Evolutionary conservation across 2,113 vertebrate species (phyloP).

Genomic region (Silurus meridionalis): DNA sequence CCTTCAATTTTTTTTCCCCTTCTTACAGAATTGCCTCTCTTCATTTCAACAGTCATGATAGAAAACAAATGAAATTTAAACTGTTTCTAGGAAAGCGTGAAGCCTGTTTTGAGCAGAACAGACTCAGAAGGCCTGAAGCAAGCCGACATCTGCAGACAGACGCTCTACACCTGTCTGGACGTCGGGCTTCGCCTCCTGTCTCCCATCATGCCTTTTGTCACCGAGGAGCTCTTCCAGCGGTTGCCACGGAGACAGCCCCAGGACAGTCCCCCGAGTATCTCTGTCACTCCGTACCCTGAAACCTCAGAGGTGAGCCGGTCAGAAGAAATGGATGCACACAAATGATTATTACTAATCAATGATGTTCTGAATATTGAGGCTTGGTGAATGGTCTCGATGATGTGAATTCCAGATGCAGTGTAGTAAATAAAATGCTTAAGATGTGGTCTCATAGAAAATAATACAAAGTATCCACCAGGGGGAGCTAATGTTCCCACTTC

Average conservation of each 20-base stretch:
- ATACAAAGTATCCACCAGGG: too few relatives aligned
- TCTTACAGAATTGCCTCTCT: background rate
- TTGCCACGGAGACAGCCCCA: conserved; percentile 73
- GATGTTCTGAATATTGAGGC: too few relatives aligned
- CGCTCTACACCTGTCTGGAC: conserved; percentile 86
- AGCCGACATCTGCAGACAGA: conserved; percentile 75
- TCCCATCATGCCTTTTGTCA: conserved; percentile 88
- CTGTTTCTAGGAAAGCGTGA: conserved; percentile 81
- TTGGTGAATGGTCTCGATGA: too few relatives aligned
- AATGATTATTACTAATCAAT: too few relatives aligned
- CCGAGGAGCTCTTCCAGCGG: conserved; percentile 86
- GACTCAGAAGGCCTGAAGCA: conserved; percentile 60
- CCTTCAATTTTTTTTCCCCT: background rate
- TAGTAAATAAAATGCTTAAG: too few relatives aligned
- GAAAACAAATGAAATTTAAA: too few relatives aligned
- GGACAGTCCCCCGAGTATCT: conserved; percentile 76
- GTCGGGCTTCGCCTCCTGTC: conserved; percentile 81
- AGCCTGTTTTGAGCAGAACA: conserved; percentile 77
- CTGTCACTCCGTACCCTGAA: conserved; percentile 79
- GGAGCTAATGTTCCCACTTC: too few relatives aligned
- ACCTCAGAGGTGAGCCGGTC: conserved; percentile 70
- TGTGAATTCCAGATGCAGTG: too few relatives aligned
- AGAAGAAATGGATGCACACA: background rate
- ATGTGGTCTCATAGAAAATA: too few relatives aligned
- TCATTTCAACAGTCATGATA: background rate